Conservation (phyloP, 2,888 invertebrate genomes). For the Nephrotoma guestfalica region DNA sequence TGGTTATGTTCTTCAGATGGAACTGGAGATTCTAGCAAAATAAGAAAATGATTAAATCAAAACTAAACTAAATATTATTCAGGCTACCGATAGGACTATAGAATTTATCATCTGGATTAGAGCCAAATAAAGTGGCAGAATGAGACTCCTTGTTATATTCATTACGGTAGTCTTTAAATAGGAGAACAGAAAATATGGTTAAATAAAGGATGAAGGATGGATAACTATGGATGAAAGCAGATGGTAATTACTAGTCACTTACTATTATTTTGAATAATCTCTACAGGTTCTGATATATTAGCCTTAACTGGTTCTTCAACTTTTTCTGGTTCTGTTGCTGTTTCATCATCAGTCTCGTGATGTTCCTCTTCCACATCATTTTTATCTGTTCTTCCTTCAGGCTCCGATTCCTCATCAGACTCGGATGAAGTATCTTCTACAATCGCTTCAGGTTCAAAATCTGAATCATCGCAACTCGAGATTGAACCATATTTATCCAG, state of each 20-base stretch:
- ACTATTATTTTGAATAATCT: not conserved
- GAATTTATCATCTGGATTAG: slow-evolving; percentile 1
- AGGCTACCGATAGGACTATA: slow-evolving; percentile 1
- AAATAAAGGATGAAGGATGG: not conserved
- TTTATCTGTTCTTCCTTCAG: not conserved
- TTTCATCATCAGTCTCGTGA: not conserved
- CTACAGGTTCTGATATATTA: not conserved
- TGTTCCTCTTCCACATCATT: not conserved
- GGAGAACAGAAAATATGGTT: not conserved
- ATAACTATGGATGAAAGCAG: not conserved
- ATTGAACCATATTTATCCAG: not conserved
- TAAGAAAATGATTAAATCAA: not conserved
- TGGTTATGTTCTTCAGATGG: not conserved
- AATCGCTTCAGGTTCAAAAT: not conserved
- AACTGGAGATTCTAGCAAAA: not conserved
- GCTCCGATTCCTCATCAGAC: not conserved
- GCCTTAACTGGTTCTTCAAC: not conserved
- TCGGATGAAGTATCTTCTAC: not conserved
- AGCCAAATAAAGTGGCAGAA: not conserved
- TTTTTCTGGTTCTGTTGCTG: not conserved
- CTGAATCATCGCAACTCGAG: not conserved
- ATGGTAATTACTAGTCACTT: not conserved
- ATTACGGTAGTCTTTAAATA: not conserved
- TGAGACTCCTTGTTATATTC: not conserved
- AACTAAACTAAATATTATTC: not conserved